These are phyloP conservation scores for Clitarchus hookeri DNA, from an alignment of 2,888 invertebrate species.

Conservation along the genomic window DNA sequence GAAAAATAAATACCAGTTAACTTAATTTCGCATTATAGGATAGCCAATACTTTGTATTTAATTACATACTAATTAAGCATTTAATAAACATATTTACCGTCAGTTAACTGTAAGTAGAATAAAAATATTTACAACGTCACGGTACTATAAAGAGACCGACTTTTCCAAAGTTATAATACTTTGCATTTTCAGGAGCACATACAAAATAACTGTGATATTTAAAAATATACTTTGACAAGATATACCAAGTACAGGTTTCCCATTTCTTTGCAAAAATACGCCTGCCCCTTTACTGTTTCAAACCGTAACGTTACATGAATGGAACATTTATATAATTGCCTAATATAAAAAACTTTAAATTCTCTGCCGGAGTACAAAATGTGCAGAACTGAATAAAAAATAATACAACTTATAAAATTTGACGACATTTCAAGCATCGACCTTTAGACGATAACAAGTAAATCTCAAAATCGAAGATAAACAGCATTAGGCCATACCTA, in stretches of 20 bases:
- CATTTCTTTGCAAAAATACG: neutral
- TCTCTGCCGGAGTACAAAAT: neutral
- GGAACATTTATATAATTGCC: neutral
- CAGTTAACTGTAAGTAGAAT: neutral
- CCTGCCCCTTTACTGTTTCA: neutral
- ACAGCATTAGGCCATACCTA: too few relatives aligned
- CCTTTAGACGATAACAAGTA: too few relatives aligned
- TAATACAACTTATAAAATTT: neutral
- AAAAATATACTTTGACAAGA: constrained; percentile 14
- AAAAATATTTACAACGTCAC: neutral
- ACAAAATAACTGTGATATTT: neutral
- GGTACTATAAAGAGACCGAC: neutral
- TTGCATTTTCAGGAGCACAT: neutral
- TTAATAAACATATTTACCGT: too few relatives aligned
- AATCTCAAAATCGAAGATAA: too few relatives aligned
- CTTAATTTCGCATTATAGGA: too few relatives aligned
- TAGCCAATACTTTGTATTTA: too few relatives aligned
- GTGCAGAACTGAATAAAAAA: too few relatives aligned
- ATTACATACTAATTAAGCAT: too few relatives aligned
- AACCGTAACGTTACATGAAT: neutral
- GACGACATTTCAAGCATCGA: too few relatives aligned
- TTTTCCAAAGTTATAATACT: neutral
- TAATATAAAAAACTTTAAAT: neutral
- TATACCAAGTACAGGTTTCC: neutral
- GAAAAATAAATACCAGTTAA: too few relatives aligned